phyloP scores from a whole-genome alignment of 2,113 vertebrate species.

The Chaetodon auriga region DNA sequence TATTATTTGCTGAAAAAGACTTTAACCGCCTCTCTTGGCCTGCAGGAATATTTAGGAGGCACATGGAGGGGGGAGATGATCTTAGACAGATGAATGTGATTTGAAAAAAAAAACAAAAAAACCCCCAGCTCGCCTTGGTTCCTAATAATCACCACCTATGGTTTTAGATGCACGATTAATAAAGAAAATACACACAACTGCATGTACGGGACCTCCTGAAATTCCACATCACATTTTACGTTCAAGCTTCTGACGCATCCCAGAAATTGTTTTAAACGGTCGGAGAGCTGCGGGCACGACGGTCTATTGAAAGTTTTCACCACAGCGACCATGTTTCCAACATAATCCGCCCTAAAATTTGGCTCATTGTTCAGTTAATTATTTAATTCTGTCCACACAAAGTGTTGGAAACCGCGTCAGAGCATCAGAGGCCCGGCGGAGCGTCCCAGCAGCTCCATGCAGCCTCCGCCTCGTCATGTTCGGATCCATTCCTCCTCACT shows the following conservation, averaged over 20 bases:
- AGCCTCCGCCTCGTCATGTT: constrained; percentile 26
- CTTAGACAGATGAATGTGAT: too few species aligned
- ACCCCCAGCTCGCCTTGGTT: background rate
- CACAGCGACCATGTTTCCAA: background rate
- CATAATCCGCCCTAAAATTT: background rate
- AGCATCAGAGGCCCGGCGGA: constrained; percentile 35
- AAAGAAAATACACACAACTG: too few species aligned
- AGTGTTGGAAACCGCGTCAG: background rate
- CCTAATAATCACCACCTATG: background rate
- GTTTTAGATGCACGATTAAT: background rate
- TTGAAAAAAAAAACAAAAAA: background rate
- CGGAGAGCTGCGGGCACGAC: background rate
- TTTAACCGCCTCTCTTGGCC: constrained; percentile 40
- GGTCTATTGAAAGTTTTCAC: constrained; percentile 1
- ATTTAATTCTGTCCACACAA: background rate
- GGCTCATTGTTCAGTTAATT: background rate
- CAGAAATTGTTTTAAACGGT: too few species aligned
- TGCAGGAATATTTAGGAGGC: background rate
- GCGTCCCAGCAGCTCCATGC: constrained; percentile 26
- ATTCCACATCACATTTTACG: background rate
- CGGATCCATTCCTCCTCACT: background rate
- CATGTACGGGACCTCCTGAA: background rate
- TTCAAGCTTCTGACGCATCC: background rate
- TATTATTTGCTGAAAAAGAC: constrained; percentile 21
- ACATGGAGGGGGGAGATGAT: background rate